Evolutionary conservation across 2,888 invertebrate genomes (phyloP).

Genomic region (Automeris io): DNA sequence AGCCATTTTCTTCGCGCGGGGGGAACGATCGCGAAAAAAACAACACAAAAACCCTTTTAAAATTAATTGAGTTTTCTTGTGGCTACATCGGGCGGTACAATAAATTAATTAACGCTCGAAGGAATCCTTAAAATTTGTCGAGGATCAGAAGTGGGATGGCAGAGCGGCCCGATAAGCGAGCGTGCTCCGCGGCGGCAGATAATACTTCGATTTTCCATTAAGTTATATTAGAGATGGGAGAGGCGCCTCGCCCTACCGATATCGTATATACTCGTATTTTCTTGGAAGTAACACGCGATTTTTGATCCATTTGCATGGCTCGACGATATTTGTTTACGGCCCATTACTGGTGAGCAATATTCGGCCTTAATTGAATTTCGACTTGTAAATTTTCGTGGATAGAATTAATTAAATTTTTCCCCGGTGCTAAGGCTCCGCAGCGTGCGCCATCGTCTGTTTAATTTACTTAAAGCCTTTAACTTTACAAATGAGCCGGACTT

Average conservation of each 20-base stretch:
- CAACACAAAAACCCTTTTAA: constrained; percentile 77
- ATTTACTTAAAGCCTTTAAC: constrained; percentile 53
- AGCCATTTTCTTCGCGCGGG: constrained; percentile 48
- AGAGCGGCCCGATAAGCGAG: constrained; percentile 31
- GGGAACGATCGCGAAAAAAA: constrained; percentile 58
- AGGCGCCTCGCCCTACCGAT: constrained; percentile 43
- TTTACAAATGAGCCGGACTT: constrained; percentile 37
- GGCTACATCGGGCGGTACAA: constrained; percentile 71
- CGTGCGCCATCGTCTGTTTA: constrained; percentile 42
- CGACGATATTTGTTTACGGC: constrained; percentile 62
- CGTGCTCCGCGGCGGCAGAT: constrained; percentile 47
- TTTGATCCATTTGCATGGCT: constrained; percentile 70
- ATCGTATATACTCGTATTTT: constrained; percentile 49
- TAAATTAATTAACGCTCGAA: constrained; percentile 75
- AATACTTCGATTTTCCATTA: constrained; percentile 76
- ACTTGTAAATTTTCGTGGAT: constrained; percentile 62
- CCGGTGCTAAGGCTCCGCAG: constrained; percentile 32
- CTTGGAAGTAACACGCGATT: constrained; percentile 72
- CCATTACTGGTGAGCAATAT: constrained; percentile 57
- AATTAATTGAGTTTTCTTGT: constrained; percentile 77
- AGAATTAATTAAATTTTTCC: constrained; percentile 62
- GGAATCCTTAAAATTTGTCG: constrained; percentile 74
- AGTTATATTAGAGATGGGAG: constrained; percentile 69
- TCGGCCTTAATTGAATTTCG: constrained; percentile 63
- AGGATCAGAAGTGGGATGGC: constrained; percentile 69